Conservation (phyloP, 2,113 vertebrate species). For the Galemys pyrenaicus region DNA sequence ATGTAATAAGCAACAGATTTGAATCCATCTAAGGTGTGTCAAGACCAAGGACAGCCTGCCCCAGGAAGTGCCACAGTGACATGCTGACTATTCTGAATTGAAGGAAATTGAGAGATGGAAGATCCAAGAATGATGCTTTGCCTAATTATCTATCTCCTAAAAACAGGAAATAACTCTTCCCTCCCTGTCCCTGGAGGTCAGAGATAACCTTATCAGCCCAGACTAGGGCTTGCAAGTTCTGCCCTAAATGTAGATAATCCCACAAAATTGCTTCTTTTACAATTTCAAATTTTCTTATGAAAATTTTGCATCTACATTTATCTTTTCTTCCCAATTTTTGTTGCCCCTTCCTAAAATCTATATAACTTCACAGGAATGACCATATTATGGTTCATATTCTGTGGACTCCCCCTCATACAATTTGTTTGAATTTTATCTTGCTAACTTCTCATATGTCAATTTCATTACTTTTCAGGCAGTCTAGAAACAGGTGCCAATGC, state of each 20-base stretch:
- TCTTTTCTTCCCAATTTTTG: background rate
- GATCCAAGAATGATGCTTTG: background rate
- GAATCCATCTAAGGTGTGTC: background rate
- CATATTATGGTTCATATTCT: background rate
- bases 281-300: background rate
- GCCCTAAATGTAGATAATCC: background rate
- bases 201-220: no score
- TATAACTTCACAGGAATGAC: background rate
- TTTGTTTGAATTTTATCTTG: background rate
- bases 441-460: background rate
- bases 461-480: background rate
- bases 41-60: background rate
- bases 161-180: background rate
- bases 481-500: background rate
- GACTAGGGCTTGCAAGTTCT: background rate
- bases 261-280: background rate
- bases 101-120: background rate
- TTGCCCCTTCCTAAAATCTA: background rate
- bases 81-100: background rate
- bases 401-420: background rate
- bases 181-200: background rate
- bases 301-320: no score
- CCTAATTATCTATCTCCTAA: background rate
- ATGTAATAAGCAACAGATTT: background rate
- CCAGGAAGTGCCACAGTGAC: background rate